Base-by-base conservation (phyloP, 2,888 invertebrate species). In the Ormyrus labotus region DNA sequence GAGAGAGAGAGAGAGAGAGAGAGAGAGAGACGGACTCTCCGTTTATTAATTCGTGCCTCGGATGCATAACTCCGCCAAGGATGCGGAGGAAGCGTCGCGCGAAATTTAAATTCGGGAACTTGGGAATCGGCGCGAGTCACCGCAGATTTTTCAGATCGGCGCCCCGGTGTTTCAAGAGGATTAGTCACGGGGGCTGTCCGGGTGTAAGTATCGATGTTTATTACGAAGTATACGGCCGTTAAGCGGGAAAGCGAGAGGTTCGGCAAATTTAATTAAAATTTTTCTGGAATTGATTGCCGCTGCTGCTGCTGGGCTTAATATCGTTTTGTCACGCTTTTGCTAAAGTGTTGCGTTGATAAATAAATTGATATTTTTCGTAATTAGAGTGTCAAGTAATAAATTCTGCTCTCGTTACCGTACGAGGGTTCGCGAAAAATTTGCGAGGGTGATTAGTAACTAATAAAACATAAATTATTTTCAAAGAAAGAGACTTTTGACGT, bases 11-110 rank as follows among this genome's bases (percentile, higher is more conserved):
- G 51, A 55, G 13, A 13, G 13, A 13, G 13, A 13, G 13, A 13
- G 13, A 13, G 13, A 13, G 13, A 13, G 48, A 51, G 51, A 55
- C 48, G 11, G 50, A 50, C 65, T 78, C 63, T 77, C 48, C 69
- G 57, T 76, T 81, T 64, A 76, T 71, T 76, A 74, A 70, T 72
- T 71, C 71, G 53, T 78, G 78, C 11, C 19, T 51, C 60, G 53
- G 51, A 60, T 53, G 5, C 65, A 60, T 72, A 67, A 78, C 71
- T 72, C 71, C 67, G 34, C 34, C 34, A 34, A 34, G 34, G 34
- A 34, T 34, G 34, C 34, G 34, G 47, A 6, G 45, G 53, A 47
- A 7, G 11, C 47, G 58, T 74, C 65, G 50, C 57, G 64, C 57
- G 74, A 65, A 72, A 72, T 72, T 68, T 67, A 75, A 75, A 67